Evolutionary conservation across 2,888 invertebrate species (phyloP).

Genomic region (Camponotus fellah): DNA sequence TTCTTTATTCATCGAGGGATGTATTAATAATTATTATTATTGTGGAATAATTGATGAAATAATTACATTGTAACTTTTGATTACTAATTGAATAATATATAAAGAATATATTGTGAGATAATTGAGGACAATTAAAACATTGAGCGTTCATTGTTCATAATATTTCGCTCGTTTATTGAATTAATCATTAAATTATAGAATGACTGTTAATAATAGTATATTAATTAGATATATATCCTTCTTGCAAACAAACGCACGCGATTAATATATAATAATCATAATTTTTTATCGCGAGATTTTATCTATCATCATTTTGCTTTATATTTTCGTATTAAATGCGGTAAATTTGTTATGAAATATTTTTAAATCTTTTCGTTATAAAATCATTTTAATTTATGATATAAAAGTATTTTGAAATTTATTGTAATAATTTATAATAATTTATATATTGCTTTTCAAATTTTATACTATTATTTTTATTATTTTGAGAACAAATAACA

Average conservation of each 20-base stretch:
- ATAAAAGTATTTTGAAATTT: neutral
- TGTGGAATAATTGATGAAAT: neutral
- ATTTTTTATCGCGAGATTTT: constrained; percentile 1
- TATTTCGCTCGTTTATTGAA: constrained; percentile 16
- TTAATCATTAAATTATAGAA: constrained; percentile 33
- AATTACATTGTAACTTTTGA: neutral
- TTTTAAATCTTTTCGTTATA: neutral
- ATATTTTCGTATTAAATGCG: neutral
- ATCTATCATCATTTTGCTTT: neutral
- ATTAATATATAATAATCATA: constrained; percentile 3
- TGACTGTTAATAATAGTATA: constrained; percentile 17
- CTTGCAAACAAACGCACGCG: neutral
- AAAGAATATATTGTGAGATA: neutral
- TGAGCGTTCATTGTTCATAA: neutral
- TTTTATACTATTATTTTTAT: neutral
- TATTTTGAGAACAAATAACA: neutral
- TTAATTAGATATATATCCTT: constrained; percentile 30
- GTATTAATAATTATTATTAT: neutral
- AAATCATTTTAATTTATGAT: neutral
- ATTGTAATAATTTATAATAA: neutral
- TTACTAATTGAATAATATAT: neutral
- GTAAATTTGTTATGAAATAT: neutral
- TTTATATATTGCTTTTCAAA: neutral
- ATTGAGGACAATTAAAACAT: neutral
- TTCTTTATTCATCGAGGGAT: neutral